Percentiles rank a stretch among this genome's conserved stretches.
Conservation (phyloP, 2,113 vertebrate genomes). For the Cricetomys ansorgei region DNA sequence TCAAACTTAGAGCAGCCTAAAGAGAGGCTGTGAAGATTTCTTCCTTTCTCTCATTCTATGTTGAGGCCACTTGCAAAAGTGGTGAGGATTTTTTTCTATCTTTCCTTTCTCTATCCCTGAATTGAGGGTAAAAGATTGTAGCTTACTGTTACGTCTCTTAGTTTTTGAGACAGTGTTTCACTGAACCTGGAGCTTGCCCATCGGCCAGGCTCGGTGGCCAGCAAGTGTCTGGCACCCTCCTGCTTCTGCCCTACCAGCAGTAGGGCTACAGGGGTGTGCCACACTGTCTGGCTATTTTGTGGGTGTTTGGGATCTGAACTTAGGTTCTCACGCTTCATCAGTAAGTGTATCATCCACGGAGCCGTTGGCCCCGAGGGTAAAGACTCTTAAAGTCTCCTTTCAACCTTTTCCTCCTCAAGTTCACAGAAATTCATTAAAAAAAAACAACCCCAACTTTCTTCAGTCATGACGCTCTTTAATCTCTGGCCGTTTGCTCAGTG, state of each 20-base stretch:
- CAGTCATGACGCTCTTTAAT: slow-evolving; percentile 44
- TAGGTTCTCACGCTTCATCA: background rate
- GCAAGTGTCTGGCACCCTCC: background rate
- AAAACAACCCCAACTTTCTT: background rate
- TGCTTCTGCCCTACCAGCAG: background rate
- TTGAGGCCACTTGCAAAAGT: too few relatives aligned
- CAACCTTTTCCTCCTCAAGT: background rate
- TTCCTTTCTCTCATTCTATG: too few relatives aligned
- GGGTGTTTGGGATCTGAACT: background rate
- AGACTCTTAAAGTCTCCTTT: slow-evolving; percentile 12
- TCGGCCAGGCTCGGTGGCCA: background rate
- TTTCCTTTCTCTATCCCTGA: too few relatives aligned
- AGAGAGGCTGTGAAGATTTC: too few relatives aligned
- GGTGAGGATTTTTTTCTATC: too few relatives aligned
- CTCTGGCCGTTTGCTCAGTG: slow-evolving; percentile 46
- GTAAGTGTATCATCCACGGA: background rate
- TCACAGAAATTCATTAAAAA: slow-evolving; percentile 10
- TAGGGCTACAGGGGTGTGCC: background rate
- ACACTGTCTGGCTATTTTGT: background rate
- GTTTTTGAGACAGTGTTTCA: background rate
- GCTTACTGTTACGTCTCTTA: too few relatives aligned
- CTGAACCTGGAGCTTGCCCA: background rate
- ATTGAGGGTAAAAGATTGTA: too few relatives aligned
- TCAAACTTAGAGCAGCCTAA: too few relatives aligned
- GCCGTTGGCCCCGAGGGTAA: background rate